Percentiles rank a stretch among this genome's conserved stretches.
phyloP scores from a whole-genome alignment of 2,113 vertebrate genomes.

The Macaca nemestrina region DNA sequence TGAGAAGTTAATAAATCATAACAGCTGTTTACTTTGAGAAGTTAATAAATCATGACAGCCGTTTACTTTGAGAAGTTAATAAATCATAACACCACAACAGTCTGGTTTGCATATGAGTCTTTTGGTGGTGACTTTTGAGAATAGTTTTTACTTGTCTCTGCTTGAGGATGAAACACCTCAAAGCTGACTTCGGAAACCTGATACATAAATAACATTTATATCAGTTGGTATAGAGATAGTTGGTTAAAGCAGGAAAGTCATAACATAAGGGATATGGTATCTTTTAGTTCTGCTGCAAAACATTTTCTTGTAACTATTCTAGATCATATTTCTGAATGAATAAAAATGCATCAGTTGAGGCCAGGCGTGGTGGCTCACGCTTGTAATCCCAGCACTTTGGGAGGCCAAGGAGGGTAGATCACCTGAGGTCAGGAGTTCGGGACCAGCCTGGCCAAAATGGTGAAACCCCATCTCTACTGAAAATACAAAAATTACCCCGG shows the following conservation, averaged over 20 bases:
- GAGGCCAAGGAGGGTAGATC: no score
- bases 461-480: no score
- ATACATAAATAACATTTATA: background rate
- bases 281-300: background rate
- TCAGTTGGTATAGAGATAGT: background rate
- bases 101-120: slow-evolving; percentile 16
- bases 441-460: no score
- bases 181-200: background rate
- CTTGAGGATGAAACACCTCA: background rate
- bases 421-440: no score
- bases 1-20: no score
- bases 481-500: no score
- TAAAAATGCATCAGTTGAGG: background rate
- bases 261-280: background rate
- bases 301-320: background rate
- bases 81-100: background rate
- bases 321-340: background rate
- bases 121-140: background rate
- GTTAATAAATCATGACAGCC: no score
- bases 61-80: background rate
- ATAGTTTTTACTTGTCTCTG: background rate
- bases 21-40: background rate
- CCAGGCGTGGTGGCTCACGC: no score
- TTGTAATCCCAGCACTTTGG: no score
- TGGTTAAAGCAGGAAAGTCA: background rate